Evolutionary conservation across 2,888 invertebrate genomes (phyloP), one percentile per base, ranked within the genome.

Genomic region (Eurytoma adleriae): DNA sequence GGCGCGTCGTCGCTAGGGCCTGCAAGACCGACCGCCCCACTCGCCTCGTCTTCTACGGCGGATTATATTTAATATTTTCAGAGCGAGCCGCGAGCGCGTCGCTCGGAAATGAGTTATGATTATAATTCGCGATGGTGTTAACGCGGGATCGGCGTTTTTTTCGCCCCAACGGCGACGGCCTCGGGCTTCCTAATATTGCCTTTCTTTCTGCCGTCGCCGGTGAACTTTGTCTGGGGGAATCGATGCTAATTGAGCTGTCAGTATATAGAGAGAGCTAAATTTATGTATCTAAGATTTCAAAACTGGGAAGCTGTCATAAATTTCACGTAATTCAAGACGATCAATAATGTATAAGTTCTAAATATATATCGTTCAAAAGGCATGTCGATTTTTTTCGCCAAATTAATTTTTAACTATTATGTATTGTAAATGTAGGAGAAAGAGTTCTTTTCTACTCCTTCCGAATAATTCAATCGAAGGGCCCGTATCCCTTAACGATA

Each of bases 61-160:
- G 54, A 75, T 67, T 75, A 78, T 83, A 80, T 82, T 78, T 80
- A 83, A 82, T 76, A 83, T 83, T 83, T 82, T 81, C 62, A 80
- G 14, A 7, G 48, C 56, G 68, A 14, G 48, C 50, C 52, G 54
- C 62, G 62, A n/a, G 52, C 52, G 52, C 52, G 54, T 61, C n/a
- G 30, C 57, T 73, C 30, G 56, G 20, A 71, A 57, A 64, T 78
- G 78, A 78, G 66, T 78, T 78, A 78, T 66, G 78, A 78, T 78
- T 78, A 78, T 78, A 71, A 78, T 78, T 78, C 78, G 50, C 71
- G 71, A 57, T 66, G 78, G 66, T 71, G 71, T 78, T 78, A 78
- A 78, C 71, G 50, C 71, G 66, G 71, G 66, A 78, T 30, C 75
- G 59, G 57, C 57, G 4, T 52, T 27, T 50, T 57, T 56, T 24